Conservation (phyloP, 2,113 vertebrate genomes). For the Anhinga anhinga region DNA sequence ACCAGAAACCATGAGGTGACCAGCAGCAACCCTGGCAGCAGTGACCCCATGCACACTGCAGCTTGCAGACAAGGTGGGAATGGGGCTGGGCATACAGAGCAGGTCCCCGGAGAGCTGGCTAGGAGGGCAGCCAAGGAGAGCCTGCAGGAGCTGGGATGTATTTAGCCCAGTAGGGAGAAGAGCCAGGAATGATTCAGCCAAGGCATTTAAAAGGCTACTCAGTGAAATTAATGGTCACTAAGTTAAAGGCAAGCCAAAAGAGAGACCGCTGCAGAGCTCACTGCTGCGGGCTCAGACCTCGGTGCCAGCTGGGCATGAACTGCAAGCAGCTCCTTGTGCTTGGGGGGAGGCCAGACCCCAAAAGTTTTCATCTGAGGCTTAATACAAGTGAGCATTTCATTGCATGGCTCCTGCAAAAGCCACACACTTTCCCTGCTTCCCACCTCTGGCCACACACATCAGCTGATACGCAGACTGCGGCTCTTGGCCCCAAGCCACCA, state of each 20-base stretch:
- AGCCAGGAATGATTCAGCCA: background rate
- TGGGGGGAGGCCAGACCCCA: background rate
- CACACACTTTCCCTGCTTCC: background rate
- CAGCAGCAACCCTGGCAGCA: accelerated
- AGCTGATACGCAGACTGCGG: background rate
- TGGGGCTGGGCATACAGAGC: background rate
- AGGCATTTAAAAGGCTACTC: slow-evolving; percentile 28
- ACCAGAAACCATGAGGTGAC: background rate
- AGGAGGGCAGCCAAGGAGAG: background rate
- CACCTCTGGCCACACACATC: accelerated
- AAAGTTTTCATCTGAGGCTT: background rate
- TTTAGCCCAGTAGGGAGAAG: background rate
- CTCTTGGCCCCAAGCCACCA: background rate
- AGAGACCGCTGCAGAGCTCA: background rate
- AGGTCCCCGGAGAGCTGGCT: background rate
- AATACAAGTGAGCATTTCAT: background rate
- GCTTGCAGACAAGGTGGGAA: background rate
- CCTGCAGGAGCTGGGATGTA: background rate
- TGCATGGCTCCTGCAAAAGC: background rate
- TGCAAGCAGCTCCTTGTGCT: background rate
- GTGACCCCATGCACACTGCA: accelerated
- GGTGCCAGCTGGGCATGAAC: accelerated
- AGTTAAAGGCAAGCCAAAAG: background rate
- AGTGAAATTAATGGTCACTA: background rate
- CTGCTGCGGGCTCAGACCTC: background rate